Evolutionary conservation across 2,797 vertebrate genomes (phyloP), one percentile per base, ranked within the genome.

Genomic region (Xerus rutilus): DNA sequence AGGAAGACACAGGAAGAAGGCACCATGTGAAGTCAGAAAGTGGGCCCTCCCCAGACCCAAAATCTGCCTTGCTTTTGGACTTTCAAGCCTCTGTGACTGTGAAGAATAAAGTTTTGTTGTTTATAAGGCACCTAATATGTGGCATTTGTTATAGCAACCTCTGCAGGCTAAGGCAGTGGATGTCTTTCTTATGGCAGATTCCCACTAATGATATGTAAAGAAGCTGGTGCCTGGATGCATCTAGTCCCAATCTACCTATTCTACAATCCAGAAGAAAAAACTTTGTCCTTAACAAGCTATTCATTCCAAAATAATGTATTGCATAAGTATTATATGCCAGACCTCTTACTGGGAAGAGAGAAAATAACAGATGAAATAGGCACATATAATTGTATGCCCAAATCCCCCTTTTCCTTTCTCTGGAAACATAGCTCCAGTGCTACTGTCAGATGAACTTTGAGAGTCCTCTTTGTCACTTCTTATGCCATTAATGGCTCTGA

Each of bases 381-480:
- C 5, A 77, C 52, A 35, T 45, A 28, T 57, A 74, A 9, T 35
- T 85, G 5, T 18, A 15, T 52, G 10, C 28, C n/a, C 83, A n/a
- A 84, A 35, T 59, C 1, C 1, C 3, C 1, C 21, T 28, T 84
- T 30, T 54, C 35, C 11, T 87, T 92, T 39, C 72, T 64, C 39
- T 84, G 28, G 72, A 94, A 84, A 88, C 6, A 47, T 21, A 47
- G 57, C 28, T 79, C 90, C 54, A 59, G n/a, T 47, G 9, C 52
- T 84, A 70, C n/a, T 10, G 18, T n/a, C 65, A 39, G n/a, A 81
- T 91, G 64, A 77, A n/a, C 52, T 93, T 67, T 62, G 45, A 94
- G 52, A 86, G 49, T 39, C 35, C 20, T 69, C 45, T 47, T 69
- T 92, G 91, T 85, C 32, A 78, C 78, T 83, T 82, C 64, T 96